A percentile compares a stretch with the other conserved stretches of the same genome.
These are phyloP conservation scores for Leistus spinibarbis DNA, from an alignment of 2,888 invertebrate species.

Conservation along the genomic window DNA sequence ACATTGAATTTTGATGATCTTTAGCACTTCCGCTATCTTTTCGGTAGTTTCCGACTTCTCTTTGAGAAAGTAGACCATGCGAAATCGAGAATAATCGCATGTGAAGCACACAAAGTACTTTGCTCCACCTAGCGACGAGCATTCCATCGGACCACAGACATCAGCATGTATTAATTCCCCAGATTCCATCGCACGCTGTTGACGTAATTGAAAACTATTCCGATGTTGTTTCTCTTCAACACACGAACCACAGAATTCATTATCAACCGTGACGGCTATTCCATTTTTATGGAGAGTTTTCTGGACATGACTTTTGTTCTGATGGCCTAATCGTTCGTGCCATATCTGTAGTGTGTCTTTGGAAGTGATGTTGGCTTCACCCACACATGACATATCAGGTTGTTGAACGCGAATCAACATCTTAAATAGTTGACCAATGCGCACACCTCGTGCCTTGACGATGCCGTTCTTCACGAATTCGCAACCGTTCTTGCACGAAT, in stretches of 20 bases:
- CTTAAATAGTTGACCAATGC: background rate
- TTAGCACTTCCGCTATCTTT: no score
- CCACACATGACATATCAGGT: background rate
- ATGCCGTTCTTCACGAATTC: slow-evolving; percentile 11
- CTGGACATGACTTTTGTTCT: slow-evolving; percentile 13
- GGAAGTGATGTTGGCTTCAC: background rate
- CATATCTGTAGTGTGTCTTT: slow-evolving; percentile 3
- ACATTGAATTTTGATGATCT: no score
- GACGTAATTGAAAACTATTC: no score
- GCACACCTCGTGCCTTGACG: slow-evolving; percentile 7
- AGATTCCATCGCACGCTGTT: no score
- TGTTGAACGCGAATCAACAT: background rate
- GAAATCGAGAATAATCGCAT: no score
- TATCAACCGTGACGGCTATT: background rate
- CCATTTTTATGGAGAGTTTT: slow-evolving; percentile 9
- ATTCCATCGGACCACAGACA: no score
- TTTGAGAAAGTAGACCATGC: no score
- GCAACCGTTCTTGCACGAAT: background rate
- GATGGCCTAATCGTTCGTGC: slow-evolving; percentile 17
- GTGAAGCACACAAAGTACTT: no score
- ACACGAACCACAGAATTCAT: background rate
- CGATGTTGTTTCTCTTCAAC: no score
- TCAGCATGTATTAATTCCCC: no score
- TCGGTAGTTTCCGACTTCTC: no score
- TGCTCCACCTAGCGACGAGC: no score